These are phyloP conservation scores for Liolophura sinensis DNA, from an alignment of 1,140 invertebrate species.

Conservation along the genomic window DNA sequence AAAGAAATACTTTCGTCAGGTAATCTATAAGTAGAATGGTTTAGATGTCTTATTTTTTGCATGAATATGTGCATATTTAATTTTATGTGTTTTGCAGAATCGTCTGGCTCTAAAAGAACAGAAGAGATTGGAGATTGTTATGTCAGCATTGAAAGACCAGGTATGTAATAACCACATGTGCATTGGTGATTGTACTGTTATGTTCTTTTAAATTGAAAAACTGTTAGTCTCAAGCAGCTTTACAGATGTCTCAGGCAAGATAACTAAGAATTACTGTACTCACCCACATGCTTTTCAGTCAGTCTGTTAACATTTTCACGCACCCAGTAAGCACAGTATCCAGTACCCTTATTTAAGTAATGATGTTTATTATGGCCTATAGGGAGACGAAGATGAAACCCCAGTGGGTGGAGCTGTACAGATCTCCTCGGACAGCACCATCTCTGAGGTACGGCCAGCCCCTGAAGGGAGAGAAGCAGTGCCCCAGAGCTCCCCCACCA, in stretches of 20 bases:
- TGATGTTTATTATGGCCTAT: no score
- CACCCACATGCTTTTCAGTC: not conserved
- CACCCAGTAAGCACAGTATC: slow-evolving; percentile 4
- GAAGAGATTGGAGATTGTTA: slow-evolving; percentile 44
- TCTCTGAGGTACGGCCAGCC: no score
- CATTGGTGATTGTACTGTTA: not conserved
- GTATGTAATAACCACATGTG: slow-evolving; percentile 12
- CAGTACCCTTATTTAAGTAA: no score
- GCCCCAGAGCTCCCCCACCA: no score
- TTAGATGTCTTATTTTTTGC: not conserved
- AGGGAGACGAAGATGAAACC: no score
- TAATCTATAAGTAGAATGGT: not conserved
- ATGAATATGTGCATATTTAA: not conserved
- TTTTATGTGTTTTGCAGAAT: slow-evolving; percentile 37
- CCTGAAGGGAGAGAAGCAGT: no score
- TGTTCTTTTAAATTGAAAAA: not conserved
- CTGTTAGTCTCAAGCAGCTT: not conserved
- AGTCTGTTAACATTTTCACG: not conserved
- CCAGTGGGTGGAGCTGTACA: no score
- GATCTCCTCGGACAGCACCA: no score
- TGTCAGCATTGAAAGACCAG: slow-evolving; percentile 44
- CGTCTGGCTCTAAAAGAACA: slow-evolving; percentile 42
- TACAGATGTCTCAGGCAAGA: no score
- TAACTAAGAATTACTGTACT: not conserved
- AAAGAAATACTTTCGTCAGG: no score